Evolutionary conservation across 2,888 invertebrate genomes (phyloP).

Genomic region (Amorpha juglandis): DNA sequence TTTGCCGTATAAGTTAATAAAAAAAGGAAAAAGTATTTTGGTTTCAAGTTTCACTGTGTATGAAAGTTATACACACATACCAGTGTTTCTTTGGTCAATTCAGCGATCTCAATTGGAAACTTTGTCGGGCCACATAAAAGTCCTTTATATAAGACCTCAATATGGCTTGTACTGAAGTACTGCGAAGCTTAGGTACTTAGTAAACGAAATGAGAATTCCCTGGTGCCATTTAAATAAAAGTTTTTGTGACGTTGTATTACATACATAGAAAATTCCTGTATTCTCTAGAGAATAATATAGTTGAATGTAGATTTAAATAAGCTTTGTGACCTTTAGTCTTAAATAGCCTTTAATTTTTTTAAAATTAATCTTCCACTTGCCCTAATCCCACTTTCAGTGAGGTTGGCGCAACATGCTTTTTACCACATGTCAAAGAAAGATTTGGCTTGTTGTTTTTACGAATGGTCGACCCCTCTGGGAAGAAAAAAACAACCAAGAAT

Average conservation of each 20-base stretch:
- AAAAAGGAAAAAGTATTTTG: too few species aligned
- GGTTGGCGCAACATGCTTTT: too few species aligned
- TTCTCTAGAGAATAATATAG: background rate
- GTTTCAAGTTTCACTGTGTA: background rate
- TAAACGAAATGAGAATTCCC: background rate
- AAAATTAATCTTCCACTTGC: too few species aligned
- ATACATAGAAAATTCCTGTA: background rate
- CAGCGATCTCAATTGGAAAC: background rate
- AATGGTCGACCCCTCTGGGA: too few species aligned
- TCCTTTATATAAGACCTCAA: constrained; percentile 7
- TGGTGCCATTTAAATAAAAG: background rate
- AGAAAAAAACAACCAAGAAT: too few species aligned
- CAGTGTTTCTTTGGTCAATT: background rate
- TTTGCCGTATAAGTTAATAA: too few species aligned
- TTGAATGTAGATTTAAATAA: background rate
- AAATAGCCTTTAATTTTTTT: background rate
- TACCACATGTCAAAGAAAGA: too few species aligned
- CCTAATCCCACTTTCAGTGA: too few species aligned
- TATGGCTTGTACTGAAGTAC: constrained; percentile 38
- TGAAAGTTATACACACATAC: background rate
- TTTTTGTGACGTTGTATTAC: background rate
- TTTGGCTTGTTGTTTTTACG: too few species aligned
- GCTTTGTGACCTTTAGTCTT: background rate
- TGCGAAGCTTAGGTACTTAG: constrained; percentile 9
- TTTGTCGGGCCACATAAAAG: background rate